Evolutionary conservation across 2,113 vertebrate species (phyloP), one percentile per base, ranked within the genome.

Genomic region (Psophia crepitans): DNA sequence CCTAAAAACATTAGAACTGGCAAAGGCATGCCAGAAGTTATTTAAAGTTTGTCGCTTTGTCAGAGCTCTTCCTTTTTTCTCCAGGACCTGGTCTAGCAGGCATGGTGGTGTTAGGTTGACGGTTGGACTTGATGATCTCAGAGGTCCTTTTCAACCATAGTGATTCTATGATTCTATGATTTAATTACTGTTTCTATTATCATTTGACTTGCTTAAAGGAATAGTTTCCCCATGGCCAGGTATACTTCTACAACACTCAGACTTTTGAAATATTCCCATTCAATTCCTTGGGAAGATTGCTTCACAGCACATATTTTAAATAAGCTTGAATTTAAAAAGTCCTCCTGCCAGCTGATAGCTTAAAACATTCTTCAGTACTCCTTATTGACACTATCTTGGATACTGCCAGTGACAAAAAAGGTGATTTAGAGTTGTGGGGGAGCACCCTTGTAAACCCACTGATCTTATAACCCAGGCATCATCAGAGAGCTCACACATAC

Each of bases 361-460:
- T 58, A 35, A 87, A 73, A 60, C 20, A 39, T 69, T 87, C 84
- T 92, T 89, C 53, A 60, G 15, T 61, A 26, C 5, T 39, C n/a
- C 37, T 85, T 80, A n/a, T 61, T 1, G 2, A 26, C 19, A 33
- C 30, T 66, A 19, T 54, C 46, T 81, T 37, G 63, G 46, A 39
- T 58, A 66, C 16, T 74, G 23, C 12, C 54, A 56, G 19, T 37
- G 70, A 80, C 35, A 89, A 91, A 89, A 24, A 9, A 53, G 51
- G 51, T 0, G 0, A 46, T 57, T 61, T n/a, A 70, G 44, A 57
- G 28, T 35, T 43, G 44, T 26, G n/a, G 20, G 32, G 19, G 19
- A 60, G 1, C 37, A 56, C 23, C 15, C 14, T 56, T 60, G 12
- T 66, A 81, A 84, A 87, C 44, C 41, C 27, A 41, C 12, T 5